Conservation (phyloP, 2,113 vertebrate genomes). For the Clarias magur region DNA sequence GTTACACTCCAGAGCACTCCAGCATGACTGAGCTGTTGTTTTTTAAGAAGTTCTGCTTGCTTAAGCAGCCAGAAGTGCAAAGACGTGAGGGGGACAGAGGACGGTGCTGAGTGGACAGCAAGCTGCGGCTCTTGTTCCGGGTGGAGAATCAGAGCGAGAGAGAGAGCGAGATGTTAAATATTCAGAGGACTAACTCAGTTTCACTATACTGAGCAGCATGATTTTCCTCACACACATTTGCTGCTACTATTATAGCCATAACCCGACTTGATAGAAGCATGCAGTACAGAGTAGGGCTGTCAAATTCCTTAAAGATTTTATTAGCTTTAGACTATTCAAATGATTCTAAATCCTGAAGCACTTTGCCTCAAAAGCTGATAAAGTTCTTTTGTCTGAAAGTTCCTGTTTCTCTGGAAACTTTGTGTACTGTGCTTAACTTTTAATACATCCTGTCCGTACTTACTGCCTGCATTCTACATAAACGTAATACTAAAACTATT, state of each 20-base stretch:
- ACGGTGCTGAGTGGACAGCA: constrained; percentile 18
- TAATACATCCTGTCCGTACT: not conserved
- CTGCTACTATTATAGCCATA: constrained; percentile 21
- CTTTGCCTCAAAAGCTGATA: not conserved
- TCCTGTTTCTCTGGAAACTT: not conserved
- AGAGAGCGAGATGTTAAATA: constrained; percentile 62
- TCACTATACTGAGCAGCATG: constrained; percentile 63
- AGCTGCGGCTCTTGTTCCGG: not conserved
- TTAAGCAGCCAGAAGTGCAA: constrained; percentile 30
- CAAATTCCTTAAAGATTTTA: not conserved
- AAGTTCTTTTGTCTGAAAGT: not conserved
- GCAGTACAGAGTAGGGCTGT: not conserved
- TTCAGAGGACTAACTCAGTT: constrained; percentile 65
- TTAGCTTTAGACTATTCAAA: not conserved
- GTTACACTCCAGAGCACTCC: not conserved
- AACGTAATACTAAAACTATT: not conserved
- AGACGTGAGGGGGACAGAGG: constrained; percentile 6
- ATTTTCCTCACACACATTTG: constrained; percentile 56
- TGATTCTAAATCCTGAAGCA: not conserved
- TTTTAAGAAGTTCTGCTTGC: constrained; percentile 25
- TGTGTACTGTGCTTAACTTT: not conserved
- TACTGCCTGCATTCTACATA: not conserved
- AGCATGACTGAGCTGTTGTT: constrained; percentile 5
- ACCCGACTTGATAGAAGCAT: not conserved
- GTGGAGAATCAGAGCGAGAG: constrained; percentile 36